Base-by-base conservation (phyloP, 2,113 vertebrate species). In the Lathamus discolor region DNA sequence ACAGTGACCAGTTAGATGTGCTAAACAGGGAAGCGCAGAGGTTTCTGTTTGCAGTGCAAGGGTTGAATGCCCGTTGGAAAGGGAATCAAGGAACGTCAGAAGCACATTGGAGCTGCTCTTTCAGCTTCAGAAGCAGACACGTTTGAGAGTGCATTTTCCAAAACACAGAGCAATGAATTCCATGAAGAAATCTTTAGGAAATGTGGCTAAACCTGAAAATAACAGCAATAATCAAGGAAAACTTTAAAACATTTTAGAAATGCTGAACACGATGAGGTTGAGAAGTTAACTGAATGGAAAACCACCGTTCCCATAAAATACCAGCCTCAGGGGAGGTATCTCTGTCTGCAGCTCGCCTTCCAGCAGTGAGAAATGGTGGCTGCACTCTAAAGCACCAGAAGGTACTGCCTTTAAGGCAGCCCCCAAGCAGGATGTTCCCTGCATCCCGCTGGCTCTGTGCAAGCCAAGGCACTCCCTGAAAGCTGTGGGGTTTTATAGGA, bases 391-490 rank as follows among this genome's bases (percentile, higher is more conserved):
- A 93, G 41, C 19, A 66, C 14, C 20, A 17, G 76, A 80, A 76
- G 16, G 8, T 2, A 16, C 9, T 10, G 9, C 24, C 3, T 76
- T 66, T 62, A 13, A 33, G 64, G 20, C 61, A 64, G 52, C 8
- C 57, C 8, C 19, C 43, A 41, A 9, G 44, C 67, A 54, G 46
- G 27, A 35, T 25, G 22, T 37, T 54, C 10, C 76, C 55, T 69
- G 46, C 17, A 35, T 11, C 80, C 11, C 0, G 6, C 33, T 66
- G 46, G 7, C 57, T 75, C 28, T 3, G 3, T 2, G 19, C 10
- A 20, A 51, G 20, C 10, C 1, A 0, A 41, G 13, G 6, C 31
- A 33, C 9, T 37, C 4, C 10, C 35, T 85, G 72, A 6, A 39
- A 59, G 2, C 51, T 46, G 16, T 22, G 14, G 2, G 39, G 48